Conservation (phyloP, 30 jellyfish, hydroid and myxozoan genomes). For the Sanderia malayensis region DNA sequence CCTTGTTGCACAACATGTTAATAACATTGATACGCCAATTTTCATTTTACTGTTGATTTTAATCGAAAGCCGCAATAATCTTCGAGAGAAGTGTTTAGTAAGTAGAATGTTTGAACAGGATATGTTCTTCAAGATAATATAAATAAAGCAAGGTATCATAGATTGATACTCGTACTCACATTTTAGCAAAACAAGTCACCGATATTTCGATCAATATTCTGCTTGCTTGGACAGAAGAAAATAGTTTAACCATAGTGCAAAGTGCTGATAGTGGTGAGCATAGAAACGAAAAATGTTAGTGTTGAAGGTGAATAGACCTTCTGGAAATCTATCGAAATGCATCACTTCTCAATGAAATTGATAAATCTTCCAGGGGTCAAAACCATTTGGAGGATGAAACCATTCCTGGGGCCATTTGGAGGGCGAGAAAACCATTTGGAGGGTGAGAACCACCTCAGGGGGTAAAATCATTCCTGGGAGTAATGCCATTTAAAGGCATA, state of each 20-base stretch:
- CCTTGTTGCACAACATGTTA: neutral
- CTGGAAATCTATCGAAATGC: neutral
- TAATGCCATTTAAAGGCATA: no score
- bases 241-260: neutral
- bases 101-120: no score
- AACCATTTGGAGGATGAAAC: neutral
- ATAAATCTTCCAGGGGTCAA: neutral
- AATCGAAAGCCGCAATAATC: neutral
- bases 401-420: neutral
- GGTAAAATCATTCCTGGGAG: no score
- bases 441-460: no score
- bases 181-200: constrained; percentile 65
- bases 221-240: constrained; percentile 47
- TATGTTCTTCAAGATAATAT: no score
- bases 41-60: neutral
- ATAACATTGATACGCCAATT: neutral
- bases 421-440: no score
- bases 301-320: neutral
- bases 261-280: neutral
- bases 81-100: no score
- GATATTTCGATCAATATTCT: constrained; percentile 69
- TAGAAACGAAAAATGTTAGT: neutral
- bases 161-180: constrained; percentile 42
- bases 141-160: no score
- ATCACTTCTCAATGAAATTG: neutral